A percentile compares a stretch with the other conserved stretches of the same genome.
Conservation (phyloP, 2,113 vertebrate species). For the Ammodytes dubius region DNA sequence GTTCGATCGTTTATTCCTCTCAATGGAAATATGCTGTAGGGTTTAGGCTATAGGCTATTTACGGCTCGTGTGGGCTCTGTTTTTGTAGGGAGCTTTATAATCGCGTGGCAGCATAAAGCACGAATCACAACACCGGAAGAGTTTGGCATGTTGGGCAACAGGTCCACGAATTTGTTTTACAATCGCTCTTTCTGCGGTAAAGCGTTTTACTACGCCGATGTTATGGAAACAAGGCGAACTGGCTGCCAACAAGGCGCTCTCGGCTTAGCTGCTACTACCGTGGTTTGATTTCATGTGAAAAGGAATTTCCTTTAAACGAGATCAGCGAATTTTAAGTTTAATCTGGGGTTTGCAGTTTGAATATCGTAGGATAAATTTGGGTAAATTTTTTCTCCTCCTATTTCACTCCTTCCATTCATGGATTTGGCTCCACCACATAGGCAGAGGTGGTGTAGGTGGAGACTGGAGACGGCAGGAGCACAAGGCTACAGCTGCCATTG, state of each 20-base stretch:
- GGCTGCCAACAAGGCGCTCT: neutral
- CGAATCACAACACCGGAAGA: neutral
- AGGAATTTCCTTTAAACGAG: neutral
- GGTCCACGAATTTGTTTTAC: neutral
- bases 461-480: neutral
- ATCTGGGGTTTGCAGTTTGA: slow-evolving; percentile 12
- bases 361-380: neutral
- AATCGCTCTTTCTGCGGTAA: accelerated
- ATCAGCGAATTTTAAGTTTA: neutral
- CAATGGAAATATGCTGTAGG: too few species aligned
- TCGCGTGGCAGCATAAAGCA: too few species aligned
- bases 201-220: slow-evolving; percentile 12
- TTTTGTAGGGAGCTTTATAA: neutral
- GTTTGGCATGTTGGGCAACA: neutral
- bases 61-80: neutral
- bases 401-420: slow-evolving; percentile 11
- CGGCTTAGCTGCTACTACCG: neutral
- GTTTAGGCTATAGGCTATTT: neutral
- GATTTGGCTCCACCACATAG: neutral
- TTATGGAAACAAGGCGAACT: neutral
- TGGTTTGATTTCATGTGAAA: too few species aligned
- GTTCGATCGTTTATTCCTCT: too few species aligned
- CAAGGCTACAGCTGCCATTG: neutral
- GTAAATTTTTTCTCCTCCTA: neutral
- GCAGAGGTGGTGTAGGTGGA: neutral